phyloP scores from a whole-genome alignment of 1,140 invertebrate species.

The Leptopilina clavipes region DNA sequence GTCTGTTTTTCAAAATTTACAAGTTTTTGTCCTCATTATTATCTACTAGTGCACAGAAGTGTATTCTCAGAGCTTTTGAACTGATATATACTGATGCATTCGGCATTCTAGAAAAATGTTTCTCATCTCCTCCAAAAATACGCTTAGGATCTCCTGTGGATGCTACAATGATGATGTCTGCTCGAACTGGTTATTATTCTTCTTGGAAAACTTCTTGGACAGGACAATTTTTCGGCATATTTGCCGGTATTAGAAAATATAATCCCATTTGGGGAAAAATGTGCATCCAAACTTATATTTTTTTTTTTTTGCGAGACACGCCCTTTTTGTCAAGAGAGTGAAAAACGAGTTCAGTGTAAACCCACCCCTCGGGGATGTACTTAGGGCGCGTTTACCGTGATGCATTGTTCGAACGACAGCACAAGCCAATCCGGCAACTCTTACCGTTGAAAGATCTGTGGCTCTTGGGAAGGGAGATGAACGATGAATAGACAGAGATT shows the following conservation, averaged over 20 bases:
- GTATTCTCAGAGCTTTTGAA: no score
- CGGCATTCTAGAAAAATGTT: no score
- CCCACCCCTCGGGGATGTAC: conserved; percentile 26
- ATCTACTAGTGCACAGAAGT: no score
- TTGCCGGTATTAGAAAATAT: conserved; percentile 59
- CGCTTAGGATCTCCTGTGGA: no score
- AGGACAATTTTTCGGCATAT: conserved; percentile 56
- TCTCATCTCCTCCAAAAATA: no score
- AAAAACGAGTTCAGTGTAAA: conserved; percentile 42
- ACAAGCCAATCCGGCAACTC: conserved; percentile 36
- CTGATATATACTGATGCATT: no score
- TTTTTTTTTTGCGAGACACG: conserved; percentile 10
- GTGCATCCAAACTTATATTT: not conserved
- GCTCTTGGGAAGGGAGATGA: conserved; percentile 9
- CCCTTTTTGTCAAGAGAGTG: not conserved
- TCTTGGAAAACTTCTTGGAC: not conserved
- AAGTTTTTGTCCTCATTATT: no score
- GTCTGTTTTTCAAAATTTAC: not conserved
- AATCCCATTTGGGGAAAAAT: conserved; percentile 58
- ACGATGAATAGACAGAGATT: conserved; percentile 29
- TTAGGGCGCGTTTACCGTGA: not conserved
- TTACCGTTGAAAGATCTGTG: conserved; percentile 18
- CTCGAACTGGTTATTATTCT: conserved; percentile 8
- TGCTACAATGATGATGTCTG: conserved; percentile 6
- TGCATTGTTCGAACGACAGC: conserved; percentile 29